A percentile compares a stretch with the other conserved stretches of the same genome.
Evolutionary conservation across 2,113 vertebrate genomes (phyloP).

Genomic region (Nesogale talazaci): DNA sequence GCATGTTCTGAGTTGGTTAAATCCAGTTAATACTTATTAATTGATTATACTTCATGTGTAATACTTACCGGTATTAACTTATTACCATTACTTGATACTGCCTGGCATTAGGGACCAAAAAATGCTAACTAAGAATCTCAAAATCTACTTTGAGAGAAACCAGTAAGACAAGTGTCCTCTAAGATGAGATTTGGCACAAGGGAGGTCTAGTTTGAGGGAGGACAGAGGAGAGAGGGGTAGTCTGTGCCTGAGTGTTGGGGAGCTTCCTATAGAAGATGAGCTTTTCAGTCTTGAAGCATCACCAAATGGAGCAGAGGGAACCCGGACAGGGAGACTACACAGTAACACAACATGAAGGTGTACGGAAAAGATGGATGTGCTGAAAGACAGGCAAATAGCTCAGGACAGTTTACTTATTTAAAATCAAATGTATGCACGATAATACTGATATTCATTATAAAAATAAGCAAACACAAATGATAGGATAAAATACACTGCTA

Average conservation of each 20-base stretch:
- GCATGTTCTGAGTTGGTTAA: neutral
- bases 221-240: neutral
- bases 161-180: neutral
- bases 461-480: conserved; percentile 7
- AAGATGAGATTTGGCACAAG: neutral
- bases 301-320: conserved; percentile 16
- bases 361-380: neutral
- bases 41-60: too few relatives aligned
- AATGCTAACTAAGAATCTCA: neutral
- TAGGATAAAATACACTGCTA: neutral
- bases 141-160: neutral
- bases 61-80: too few relatives aligned
- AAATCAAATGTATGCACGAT: neutral
- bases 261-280: neutral
- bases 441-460: neutral
- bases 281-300: neutral
- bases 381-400: neutral
- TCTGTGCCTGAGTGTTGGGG: neutral
- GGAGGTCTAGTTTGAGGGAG: neutral
- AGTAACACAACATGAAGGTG: neutral
- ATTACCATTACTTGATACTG: neutral
- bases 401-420: neutral
- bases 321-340: neutral
- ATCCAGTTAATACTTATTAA: neutral
- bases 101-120: neutral